These are phyloP conservation scores for Bettongia penicillata DNA, from an alignment of 2,113 vertebrate genomes.

Conservation along the genomic window DNA sequence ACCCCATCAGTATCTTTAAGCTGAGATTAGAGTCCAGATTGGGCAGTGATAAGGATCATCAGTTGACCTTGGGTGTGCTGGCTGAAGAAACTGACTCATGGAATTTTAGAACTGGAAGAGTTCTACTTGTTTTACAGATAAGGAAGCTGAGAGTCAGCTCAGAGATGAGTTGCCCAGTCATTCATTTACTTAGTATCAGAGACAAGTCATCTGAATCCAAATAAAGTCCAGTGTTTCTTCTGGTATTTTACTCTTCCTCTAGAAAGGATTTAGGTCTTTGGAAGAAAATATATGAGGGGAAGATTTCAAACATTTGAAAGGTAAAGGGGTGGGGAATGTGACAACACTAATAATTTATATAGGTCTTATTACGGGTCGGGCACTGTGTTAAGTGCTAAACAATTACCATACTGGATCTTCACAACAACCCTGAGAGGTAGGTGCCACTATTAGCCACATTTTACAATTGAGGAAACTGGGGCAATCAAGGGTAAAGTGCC, in stretches of 20 bases:
- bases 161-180: neutral
- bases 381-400: too few relatives aligned
- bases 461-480: neutral
- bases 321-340: neutral
- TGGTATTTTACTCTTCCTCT: accelerated
- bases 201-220: neutral
- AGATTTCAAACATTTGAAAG: neutral
- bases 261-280: neutral
- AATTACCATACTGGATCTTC: neutral
- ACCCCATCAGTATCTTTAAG: neutral
- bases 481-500: neutral
- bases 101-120: neutral
- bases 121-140: neutral
- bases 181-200: neutral
- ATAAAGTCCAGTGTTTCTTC: neutral
- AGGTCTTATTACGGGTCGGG: too few relatives aligned
- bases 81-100: neutral
- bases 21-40: neutral
- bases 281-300: neutral
- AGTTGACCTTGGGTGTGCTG: neutral
- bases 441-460: neutral
- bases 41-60: neutral
- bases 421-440: neutral
- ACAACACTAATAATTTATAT: neutral
- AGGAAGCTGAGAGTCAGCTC: neutral